A percentile compares a stretch with the other conserved stretches of the same genome.
These are phyloP conservation scores for Verasper variegatus DNA, from an alignment of 2,113 vertebrate species.

Conservation along the genomic window DNA sequence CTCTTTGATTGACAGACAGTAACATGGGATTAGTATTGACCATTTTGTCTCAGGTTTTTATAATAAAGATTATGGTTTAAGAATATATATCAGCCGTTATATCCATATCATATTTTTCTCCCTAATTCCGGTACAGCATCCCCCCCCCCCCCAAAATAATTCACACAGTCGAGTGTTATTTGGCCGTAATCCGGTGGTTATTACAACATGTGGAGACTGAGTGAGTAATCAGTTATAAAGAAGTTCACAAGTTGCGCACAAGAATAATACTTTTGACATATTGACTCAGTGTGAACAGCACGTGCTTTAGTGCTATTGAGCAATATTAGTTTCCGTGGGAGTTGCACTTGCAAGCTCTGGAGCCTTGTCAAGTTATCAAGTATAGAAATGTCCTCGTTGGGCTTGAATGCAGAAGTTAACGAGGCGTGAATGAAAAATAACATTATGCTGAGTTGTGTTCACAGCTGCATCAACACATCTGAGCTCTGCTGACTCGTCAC, in stretches of 20 bases:
- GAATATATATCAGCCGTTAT: too few relatives aligned
- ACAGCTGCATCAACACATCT: constrained; percentile 14
- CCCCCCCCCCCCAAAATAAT: too few relatives aligned
- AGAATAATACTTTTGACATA: neutral
- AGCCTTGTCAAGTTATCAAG: too few relatives aligned
- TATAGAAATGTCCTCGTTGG: neutral
- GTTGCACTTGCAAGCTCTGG: neutral
- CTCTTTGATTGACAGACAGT: too few relatives aligned
- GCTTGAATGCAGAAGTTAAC: neutral
- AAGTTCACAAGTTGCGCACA: neutral
- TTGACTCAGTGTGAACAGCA: neutral
- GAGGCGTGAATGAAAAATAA: neutral
- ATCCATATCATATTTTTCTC: too few relatives aligned
- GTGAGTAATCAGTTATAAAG: neutral
- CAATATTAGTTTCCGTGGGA: neutral
- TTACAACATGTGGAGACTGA: neutral
- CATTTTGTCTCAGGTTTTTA: too few relatives aligned
- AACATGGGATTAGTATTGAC: too few relatives aligned
- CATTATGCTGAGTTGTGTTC: neutral
- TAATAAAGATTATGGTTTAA: too few relatives aligned
- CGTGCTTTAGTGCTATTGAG: neutral
- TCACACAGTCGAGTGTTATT: too few relatives aligned
- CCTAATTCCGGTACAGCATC: too few relatives aligned
- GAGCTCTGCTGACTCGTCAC: neutral
- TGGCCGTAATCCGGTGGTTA: neutral